These are phyloP conservation scores for Psococerastis gibbosa DNA, from an alignment of 2,888 invertebrate species.

Conservation along the genomic window DNA sequence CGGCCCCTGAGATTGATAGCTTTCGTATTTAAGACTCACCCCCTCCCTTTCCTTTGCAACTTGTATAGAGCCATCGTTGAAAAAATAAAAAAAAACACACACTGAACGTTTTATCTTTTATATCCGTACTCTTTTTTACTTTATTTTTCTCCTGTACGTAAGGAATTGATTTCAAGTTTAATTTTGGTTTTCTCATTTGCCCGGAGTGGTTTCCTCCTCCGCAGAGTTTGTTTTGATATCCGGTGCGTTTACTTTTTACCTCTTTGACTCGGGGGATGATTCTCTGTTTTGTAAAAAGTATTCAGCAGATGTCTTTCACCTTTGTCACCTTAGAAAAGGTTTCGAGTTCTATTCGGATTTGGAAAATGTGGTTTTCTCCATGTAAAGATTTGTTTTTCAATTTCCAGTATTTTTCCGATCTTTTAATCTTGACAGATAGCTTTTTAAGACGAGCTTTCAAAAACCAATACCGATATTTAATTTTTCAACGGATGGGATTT, in stretches of 20 bases:
- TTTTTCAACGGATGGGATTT: too few relatives aligned
- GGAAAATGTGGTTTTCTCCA: background rate
- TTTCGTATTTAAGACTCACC: background rate
- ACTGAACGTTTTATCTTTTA: background rate
- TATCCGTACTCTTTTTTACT: too few relatives aligned
- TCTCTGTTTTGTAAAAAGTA: too few relatives aligned
- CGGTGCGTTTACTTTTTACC: background rate
- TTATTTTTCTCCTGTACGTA: background rate
- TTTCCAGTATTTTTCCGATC: too few relatives aligned
- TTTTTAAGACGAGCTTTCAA: too few relatives aligned
- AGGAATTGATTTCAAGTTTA: background rate
- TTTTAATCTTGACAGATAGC: too few relatives aligned
- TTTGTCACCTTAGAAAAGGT: background rate
- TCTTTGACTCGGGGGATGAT: too few relatives aligned
- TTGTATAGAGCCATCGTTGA: background rate
- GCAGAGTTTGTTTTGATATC: too few relatives aligned
- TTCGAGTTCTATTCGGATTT: background rate
- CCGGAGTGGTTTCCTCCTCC: background rate
- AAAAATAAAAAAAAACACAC: background rate
- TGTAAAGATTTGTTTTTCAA: background rate
- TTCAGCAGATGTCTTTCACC: background rate
- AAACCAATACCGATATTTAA: too few relatives aligned
- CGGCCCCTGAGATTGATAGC: background rate
- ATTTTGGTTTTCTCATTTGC: background rate
- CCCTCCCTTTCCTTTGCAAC: too few relatives aligned